These are phyloP conservation scores for Erpornis zantholeuca DNA, from an alignment of 2,113 vertebrate species.

Conservation along the genomic window DNA sequence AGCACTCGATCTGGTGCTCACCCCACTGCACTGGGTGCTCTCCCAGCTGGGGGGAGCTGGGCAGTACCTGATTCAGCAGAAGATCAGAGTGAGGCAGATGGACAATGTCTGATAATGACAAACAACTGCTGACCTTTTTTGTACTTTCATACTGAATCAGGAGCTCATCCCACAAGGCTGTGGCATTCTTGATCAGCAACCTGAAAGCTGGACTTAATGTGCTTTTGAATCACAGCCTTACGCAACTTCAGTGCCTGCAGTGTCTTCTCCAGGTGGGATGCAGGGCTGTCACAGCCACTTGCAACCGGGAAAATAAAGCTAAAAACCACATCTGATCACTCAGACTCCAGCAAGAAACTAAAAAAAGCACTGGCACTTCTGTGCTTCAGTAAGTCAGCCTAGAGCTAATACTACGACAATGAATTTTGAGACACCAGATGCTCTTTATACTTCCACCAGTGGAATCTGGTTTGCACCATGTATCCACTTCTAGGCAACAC, in stretches of 20 bases:
- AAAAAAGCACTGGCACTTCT: not conserved
- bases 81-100: not conserved
- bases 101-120: not conserved
- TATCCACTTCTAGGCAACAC: not conserved
- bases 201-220: not conserved
- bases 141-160: not conserved
- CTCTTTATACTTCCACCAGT: not conserved
- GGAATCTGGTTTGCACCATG: not conserved
- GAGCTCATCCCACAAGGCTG: not conserved
- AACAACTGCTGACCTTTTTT: not conserved
- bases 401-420: not conserved
- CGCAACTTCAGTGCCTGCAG: not conserved
- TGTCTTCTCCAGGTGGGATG: not conserved
- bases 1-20: not conserved
- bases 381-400: not conserved
- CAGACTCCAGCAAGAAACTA: not conserved
- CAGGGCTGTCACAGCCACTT: not conserved
- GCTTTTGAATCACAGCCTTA: not conserved
- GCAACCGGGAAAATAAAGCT: not conserved
- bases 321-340: not conserved
- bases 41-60: not conserved
- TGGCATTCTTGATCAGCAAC: not conserved
- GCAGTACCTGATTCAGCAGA: not conserved
- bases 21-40: not conserved
- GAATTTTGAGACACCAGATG: not conserved